Evolutionary conservation across 1,140 invertebrate genomes (phyloP).

Genomic region (Tetranychus cinnabarinus): DNA sequence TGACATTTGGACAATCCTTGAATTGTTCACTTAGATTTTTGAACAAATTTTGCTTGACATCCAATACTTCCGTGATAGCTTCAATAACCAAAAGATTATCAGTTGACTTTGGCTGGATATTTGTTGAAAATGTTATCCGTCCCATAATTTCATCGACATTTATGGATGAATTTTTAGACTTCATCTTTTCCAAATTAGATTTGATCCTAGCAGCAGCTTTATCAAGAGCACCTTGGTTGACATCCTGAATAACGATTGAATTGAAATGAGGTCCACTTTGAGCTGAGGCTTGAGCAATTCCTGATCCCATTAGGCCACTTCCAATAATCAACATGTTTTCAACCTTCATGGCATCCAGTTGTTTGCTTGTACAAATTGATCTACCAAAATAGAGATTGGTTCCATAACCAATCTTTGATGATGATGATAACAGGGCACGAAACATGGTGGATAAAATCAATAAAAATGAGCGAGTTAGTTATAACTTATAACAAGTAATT

Average conservation of each 20-base stretch:
- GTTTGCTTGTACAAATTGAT: too few species aligned
- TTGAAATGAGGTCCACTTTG: constrained; percentile 5
- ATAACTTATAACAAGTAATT: too few species aligned
- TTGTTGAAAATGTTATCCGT: constrained; percentile 3
- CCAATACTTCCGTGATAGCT: constrained; percentile 63
- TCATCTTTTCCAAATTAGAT: constrained; percentile 41
- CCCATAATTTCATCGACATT: neutral
- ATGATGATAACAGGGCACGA: too few species aligned
- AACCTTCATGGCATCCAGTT: constrained; percentile 20
- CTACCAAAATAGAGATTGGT: too few species aligned
- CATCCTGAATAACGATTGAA: constrained; percentile 30
- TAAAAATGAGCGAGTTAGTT: too few species aligned
- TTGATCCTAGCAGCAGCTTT: constrained; percentile 41
- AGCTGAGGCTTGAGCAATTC: constrained; percentile 39
- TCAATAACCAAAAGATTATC: constrained; percentile 56
- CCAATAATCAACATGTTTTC: constrained; percentile 65
- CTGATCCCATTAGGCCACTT: constrained; percentile 37
- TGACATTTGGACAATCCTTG: constrained; percentile 38
- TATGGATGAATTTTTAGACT: constrained; percentile 33
- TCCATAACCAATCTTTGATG: too few species aligned
- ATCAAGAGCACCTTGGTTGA: constrained; percentile 37
- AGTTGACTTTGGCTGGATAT: constrained; percentile 20
- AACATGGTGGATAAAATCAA: too few species aligned
- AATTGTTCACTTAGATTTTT: constrained; percentile 20
- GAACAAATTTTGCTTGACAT: constrained; percentile 53